Conservation (phyloP, 2,797 vertebrate species). For the Coreius guichenoti region DNA sequence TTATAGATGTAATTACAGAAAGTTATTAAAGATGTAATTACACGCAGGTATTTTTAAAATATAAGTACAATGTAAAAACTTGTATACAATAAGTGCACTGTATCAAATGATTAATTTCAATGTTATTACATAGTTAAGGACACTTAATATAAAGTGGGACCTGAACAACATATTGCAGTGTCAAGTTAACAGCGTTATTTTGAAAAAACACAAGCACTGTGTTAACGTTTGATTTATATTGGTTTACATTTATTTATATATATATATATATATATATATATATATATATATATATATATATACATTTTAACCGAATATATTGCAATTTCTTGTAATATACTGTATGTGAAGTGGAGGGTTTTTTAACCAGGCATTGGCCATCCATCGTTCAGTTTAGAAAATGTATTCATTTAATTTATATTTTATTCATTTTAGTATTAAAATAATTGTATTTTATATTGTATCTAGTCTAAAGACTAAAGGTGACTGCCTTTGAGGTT, state of each 20-base stretch:
- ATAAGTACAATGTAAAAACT: too few relatives aligned
- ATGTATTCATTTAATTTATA: background rate
- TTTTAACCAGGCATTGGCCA: background rate
- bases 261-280: too few relatives aligned
- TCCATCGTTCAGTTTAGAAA: background rate
- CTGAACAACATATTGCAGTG: background rate
- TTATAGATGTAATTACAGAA: too few relatives aligned
- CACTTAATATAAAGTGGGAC: too few relatives aligned
- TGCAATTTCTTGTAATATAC: background rate
- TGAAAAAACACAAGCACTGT: too few relatives aligned
- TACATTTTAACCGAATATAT: background rate
- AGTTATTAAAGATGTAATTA: too few relatives aligned
- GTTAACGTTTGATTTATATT: background rate
- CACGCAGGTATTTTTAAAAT: too few relatives aligned
- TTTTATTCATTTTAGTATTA: background rate
- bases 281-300: too few relatives aligned
- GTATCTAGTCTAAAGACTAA: background rate
- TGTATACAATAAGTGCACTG: too few relatives aligned
- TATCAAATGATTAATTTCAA: too few relatives aligned
- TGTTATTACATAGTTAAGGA: too few relatives aligned
- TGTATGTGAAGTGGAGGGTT: too few relatives aligned
- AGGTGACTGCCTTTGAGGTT: background rate
- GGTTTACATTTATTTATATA: background rate
- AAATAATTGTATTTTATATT: background rate
- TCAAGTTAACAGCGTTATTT: slow-evolving; percentile 5